A percentile compares a stretch with the other conserved stretches of the same genome.
These are phyloP conservation scores for Rhinolophus sinicus DNA, from an alignment of 2,113 vertebrate species.

Conservation along the genomic window DNA sequence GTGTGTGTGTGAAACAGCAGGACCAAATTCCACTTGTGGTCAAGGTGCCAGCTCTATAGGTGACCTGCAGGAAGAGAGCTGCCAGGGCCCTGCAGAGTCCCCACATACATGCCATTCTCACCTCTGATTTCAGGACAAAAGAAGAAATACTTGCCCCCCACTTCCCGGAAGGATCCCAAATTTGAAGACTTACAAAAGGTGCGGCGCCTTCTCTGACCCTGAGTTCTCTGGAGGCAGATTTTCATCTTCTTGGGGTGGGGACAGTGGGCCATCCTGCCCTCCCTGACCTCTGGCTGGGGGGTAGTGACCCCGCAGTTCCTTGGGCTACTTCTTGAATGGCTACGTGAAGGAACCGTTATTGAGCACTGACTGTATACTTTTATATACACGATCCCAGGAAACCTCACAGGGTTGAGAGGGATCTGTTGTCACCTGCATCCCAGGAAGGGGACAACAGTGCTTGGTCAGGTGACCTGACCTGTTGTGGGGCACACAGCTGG, in stretches of 20 bases:
- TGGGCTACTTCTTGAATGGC: not conserved
- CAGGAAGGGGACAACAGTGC: not conserved
- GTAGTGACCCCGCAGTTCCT: accelerated
- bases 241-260: accelerated
- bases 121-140: conserved; percentile 86
- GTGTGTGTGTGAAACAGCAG: no score
- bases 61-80: not conserved
- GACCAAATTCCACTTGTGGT: no score
- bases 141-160: conserved; percentile 88
- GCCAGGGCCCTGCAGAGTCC: not conserved
- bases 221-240: no score
- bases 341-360: accelerated
- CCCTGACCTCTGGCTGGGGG: not conserved
- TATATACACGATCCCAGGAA: accelerated
- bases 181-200: conserved; percentile 91
- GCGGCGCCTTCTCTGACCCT: not conserved
- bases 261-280: accelerated
- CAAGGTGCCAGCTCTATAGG: accelerated
- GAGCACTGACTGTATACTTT: not conserved
- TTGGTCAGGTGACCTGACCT: not conserved
- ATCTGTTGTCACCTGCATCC: not conserved
- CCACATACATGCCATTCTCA: accelerated
- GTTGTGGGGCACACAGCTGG: accelerated
- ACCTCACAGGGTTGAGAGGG: accelerated
- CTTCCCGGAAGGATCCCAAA: conserved; percentile 86